Conservation (phyloP, 2,888 invertebrate species). For the Molanna angustata region DNA sequence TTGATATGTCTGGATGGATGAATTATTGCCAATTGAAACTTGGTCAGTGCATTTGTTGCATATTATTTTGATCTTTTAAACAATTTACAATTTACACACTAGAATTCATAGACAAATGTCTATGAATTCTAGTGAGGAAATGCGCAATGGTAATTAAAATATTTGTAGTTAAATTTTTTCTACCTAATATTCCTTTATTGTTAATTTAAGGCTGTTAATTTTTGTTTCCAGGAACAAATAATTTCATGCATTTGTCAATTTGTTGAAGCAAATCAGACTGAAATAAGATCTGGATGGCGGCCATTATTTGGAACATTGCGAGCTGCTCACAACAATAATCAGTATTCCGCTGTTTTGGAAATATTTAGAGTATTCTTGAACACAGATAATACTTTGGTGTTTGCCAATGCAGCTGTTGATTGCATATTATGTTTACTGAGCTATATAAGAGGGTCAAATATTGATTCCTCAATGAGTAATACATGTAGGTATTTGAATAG, state of each 20-base stretch:
- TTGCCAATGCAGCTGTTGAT: constrained; percentile 91
- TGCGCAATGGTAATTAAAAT: too few relatives aligned
- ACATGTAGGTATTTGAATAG: constrained; percentile 1
- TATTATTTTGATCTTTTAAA: too few relatives aligned
- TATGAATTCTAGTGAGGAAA: too few relatives aligned
- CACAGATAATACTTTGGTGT: constrained; percentile 90
- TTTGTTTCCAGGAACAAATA: constrained; percentile 70
- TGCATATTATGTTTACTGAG: constrained; percentile 85
- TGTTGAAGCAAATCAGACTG: constrained; percentile 89
- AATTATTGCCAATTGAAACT: too few relatives aligned
- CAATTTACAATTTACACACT: too few relatives aligned
- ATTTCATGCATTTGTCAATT: constrained; percentile 94
- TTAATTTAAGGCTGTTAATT: neutral
- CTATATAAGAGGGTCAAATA: constrained; percentile 64
- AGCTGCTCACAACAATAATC: constrained; percentile 75
- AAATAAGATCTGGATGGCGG: constrained; percentile 95
- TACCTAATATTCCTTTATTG: neutral
- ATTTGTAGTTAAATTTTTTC: too few relatives aligned
- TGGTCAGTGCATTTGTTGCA: too few relatives aligned
- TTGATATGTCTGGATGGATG: too few relatives aligned
- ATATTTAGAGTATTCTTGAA: constrained; percentile 92
- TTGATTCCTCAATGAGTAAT: constrained; percentile 5
- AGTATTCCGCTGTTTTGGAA: constrained; percentile 74
- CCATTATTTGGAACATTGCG: constrained; percentile 92
- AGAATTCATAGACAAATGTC: too few relatives aligned